Conservation (phyloP, 1,140 invertebrate genomes). For the Brachionus calyciflorus region DNA sequence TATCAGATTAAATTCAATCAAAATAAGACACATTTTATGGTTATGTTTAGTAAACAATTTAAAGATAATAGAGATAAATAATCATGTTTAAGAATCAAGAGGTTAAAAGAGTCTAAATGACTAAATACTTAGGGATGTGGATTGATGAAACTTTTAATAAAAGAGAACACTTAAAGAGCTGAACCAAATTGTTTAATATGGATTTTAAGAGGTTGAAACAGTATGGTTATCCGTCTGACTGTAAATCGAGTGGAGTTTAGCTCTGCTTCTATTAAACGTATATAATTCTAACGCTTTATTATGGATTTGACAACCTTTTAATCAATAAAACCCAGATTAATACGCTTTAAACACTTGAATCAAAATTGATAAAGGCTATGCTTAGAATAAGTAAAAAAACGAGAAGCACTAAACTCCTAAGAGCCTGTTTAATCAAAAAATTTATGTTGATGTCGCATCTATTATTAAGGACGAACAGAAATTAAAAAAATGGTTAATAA, state of each 20-base stretch:
- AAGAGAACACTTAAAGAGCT: neutral
- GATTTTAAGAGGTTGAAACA: neutral
- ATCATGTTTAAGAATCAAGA: neutral
- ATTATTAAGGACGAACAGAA: too few species aligned
- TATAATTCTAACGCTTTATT: neutral
- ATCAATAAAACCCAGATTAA: neutral
- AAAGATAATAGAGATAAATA: neutral
- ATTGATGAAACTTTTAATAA: neutral
- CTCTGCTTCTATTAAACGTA: constrained; percentile 7
- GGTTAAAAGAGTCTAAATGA: neutral
- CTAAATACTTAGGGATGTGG: constrained; percentile 6
- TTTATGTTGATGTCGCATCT: too few species aligned
- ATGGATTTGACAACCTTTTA: neutral
- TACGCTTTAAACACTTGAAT: too few species aligned
- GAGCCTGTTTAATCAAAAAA: too few species aligned
- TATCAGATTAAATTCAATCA: too few species aligned
- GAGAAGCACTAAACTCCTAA: too few species aligned
- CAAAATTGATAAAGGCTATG: too few species aligned
- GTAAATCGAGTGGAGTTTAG: neutral
- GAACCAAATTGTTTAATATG: neutral
- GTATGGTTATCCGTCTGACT: neutral
- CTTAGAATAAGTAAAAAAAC: too few species aligned
- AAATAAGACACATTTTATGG: neutral
- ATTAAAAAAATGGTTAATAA: too few species aligned
- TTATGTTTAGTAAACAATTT: neutral